Evolutionary conservation across 92 coral and sea anemone genomes (phyloP).

Genomic region (Virgularia gustaviana): DNA sequence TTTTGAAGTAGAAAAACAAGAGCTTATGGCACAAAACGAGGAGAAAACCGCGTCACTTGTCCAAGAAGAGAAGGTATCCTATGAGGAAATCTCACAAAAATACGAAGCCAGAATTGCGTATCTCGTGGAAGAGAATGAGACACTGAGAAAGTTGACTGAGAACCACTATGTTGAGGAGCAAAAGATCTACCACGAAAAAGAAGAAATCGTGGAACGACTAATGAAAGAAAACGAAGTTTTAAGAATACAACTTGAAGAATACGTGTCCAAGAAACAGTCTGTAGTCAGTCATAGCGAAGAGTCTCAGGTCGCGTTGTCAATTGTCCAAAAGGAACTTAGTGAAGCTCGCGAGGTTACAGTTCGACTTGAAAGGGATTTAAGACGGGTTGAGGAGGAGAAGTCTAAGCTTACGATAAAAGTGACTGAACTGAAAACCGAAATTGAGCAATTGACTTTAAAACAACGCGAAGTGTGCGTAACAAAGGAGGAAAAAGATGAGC

Average conservation of each 20-base stretch:
- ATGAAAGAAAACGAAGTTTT: conserved; percentile 63
- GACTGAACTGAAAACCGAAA: conserved; percentile 67
- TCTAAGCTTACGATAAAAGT: conserved; percentile 49
- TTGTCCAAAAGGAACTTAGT: conserved; percentile 64
- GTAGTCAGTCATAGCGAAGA: conserved; percentile 45
- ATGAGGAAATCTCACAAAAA: conserved; percentile 66
- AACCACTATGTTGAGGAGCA: conserved; percentile 70
- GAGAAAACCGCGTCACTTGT: conserved; percentile 66
- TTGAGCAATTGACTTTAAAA: conserved; percentile 59
- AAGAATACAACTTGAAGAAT: conserved; percentile 60
- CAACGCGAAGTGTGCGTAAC: conserved; percentile 48
- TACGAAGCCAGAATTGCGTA: conserved; percentile 61
- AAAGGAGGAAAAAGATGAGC: conserved; percentile 26
- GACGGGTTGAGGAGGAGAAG: conserved; percentile 53
- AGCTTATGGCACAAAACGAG: conserved; percentile 64
- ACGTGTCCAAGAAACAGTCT: conserved; percentile 62
- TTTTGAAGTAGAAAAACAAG: conserved; percentile 69
- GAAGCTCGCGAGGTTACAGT: conserved; percentile 64
- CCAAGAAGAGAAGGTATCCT: conserved; percentile 57
- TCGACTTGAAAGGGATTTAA: conserved; percentile 59
- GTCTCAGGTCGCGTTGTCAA: conserved; percentile 54
- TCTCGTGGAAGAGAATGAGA: conserved; percentile 75
- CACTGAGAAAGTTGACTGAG: conserved; percentile 61
- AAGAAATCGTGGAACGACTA: conserved; percentile 54
- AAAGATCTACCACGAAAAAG: conserved; percentile 68